Evolutionary conservation across 2,113 vertebrate genomes (phyloP).

Genomic region (Empidonax alnorum): DNA sequence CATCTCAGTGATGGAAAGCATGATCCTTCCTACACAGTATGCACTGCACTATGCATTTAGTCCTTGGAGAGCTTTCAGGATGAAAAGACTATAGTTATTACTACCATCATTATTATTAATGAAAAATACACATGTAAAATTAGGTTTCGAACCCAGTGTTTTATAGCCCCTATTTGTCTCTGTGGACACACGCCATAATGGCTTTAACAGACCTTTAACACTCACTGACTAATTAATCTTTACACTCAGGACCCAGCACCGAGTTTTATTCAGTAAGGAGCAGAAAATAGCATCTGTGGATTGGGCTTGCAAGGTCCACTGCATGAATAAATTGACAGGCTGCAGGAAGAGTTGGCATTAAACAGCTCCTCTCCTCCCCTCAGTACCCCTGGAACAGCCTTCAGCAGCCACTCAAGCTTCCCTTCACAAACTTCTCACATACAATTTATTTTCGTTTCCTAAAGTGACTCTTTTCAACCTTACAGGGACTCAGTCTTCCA

Average conservation of each 20-base stretch:
- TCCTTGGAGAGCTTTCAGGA: constrained; percentile 53
- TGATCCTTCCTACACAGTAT: neutral
- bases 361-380: constrained; percentile 33
- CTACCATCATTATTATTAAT: constrained; percentile 64
- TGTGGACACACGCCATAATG: constrained; percentile 35
- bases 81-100: constrained; percentile 54
- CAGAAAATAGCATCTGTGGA: constrained; percentile 58
- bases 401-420: constrained; percentile 54
- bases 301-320: constrained; percentile 58
- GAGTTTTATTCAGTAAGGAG: constrained; percentile 53
- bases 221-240: constrained; percentile 61
- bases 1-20: neutral
- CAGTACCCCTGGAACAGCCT: constrained; percentile 2
- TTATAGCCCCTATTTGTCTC: constrained; percentile 59
- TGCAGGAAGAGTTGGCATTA: constrained; percentile 31
- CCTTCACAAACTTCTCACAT: constrained; percentile 53
- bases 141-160: constrained; percentile 52
- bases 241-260: constrained; percentile 35
- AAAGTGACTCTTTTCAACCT: constrained; percentile 62
- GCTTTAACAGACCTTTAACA: constrained; percentile 65
- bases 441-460: constrained; percentile 69
- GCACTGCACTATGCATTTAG: constrained; percentile 26
- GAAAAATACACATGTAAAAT: constrained; percentile 66
- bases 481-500: constrained; percentile 64
- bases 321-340: constrained; percentile 66